phyloP scores from a whole-genome alignment of 2,797 vertebrate species.

The Eurystomus glaucurus region DNA sequence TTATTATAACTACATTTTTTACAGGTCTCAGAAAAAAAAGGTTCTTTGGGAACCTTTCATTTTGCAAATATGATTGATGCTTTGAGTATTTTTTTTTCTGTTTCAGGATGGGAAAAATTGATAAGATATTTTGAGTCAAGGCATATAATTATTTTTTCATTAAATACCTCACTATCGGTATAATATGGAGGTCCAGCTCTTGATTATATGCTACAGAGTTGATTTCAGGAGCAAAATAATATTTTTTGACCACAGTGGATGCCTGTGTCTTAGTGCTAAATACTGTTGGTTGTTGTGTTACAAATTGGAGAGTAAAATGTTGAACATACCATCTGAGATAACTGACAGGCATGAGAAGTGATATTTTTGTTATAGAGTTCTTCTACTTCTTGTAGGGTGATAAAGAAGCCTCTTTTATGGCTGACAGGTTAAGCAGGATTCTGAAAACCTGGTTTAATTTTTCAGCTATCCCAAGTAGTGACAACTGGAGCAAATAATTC shows the following conservation, averaged over 20 bases:
- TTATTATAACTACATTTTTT: background rate
- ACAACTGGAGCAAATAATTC: background rate
- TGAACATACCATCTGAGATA: background rate
- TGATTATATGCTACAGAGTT: background rate
- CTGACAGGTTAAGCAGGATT: background rate
- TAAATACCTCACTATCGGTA: background rate
- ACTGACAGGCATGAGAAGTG: background rate
- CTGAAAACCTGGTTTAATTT: background rate
- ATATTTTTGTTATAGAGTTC: background rate
- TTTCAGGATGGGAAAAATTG: background rate
- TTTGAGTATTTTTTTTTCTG: background rate
- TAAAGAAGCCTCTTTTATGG: background rate
- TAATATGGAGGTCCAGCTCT: background rate
- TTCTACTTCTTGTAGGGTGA: background rate
- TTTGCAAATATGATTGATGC: background rate
- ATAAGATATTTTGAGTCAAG: background rate
- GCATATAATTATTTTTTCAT: accelerated
- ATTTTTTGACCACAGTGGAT: background rate
- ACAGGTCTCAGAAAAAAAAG: background rate
- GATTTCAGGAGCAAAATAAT: background rate
- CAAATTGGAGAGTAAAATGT: background rate
- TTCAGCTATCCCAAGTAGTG: background rate
- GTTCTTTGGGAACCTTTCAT: background rate
- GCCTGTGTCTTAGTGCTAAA: background rate
- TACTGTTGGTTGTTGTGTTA: background rate